These are phyloP conservation scores for Danio tinwini DNA, from an alignment of 2,797 vertebrate genomes.

Conservation along the genomic window DNA sequence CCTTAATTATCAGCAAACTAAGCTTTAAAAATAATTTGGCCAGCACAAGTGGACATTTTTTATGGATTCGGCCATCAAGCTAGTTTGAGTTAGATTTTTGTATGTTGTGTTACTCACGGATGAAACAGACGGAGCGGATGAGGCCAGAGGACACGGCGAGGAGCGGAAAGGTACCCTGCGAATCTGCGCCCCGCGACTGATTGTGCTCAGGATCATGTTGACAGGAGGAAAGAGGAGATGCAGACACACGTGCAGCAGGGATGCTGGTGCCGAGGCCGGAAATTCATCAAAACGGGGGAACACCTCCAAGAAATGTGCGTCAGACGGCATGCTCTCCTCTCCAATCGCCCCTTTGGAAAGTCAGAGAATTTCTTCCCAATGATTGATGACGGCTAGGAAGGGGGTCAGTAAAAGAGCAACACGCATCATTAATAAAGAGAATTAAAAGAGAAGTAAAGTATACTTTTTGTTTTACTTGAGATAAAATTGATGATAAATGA, in stretches of 20 bases:
- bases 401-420: conserved; percentile 67
- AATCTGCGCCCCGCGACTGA: conserved; percentile 59
- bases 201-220: conserved; percentile 72
- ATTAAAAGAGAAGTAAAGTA: conserved; percentile 19
- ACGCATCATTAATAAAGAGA: conserved; percentile 74
- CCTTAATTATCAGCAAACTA: too few species aligned
- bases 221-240: conserved; percentile 74
- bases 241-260: conserved; percentile 76
- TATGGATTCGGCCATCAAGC: too few species aligned
- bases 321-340: conserved; percentile 50
- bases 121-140: conserved; percentile 45
- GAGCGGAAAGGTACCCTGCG: conserved; percentile 70
- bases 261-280: conserved; percentile 72
- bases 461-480: too few species aligned
- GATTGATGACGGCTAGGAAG: conserved; percentile 70
- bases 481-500: too few species aligned
- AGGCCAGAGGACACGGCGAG: conserved; percentile 75
- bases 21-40: too few species aligned
- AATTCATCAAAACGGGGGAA: conserved; percentile 76
- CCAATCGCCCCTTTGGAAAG: conserved; percentile 58
- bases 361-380: conserved; percentile 61
- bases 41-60: too few species aligned
- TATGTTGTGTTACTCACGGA: neutral
- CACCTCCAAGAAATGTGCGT: conserved; percentile 72
- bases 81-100: too few species aligned